Evolutionary conservation across 2,888 invertebrate genomes (phyloP).

Genomic region (Bellardia bayeri): DNA sequence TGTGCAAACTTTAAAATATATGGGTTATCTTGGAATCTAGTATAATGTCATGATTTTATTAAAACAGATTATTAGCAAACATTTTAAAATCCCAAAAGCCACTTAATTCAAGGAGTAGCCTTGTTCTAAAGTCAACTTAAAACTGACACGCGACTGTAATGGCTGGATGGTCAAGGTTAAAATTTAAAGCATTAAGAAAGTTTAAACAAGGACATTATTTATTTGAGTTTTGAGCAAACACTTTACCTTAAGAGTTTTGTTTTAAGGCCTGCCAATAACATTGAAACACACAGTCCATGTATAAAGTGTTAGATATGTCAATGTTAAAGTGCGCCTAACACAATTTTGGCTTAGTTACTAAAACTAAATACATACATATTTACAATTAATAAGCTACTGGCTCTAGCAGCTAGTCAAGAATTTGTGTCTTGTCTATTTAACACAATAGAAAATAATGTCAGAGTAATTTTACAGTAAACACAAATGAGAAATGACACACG

Average conservation of each 20-base stretch:
- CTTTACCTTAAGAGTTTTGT: too few relatives aligned
- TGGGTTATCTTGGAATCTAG: too few relatives aligned
- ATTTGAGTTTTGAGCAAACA: not conserved
- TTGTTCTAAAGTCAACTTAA: not conserved
- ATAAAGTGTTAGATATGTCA: too few relatives aligned
- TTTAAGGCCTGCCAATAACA: too few relatives aligned
- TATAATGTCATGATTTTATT: too few relatives aligned
- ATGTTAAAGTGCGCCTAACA: not conserved
- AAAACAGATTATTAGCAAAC: too few relatives aligned
- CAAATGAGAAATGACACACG: slow-evolving; percentile 34
- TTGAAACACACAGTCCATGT: too few relatives aligned
- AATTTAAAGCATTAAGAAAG: not conserved
- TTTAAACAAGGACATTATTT: not conserved
- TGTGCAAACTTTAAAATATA: too few relatives aligned
- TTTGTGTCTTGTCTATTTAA: not conserved
- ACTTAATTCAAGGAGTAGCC: not conserved
- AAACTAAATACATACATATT: not conserved
- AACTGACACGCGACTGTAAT: slow-evolving; percentile 4
- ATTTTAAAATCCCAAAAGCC: too few relatives aligned
- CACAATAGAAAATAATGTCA: not conserved
- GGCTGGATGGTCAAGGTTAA: not conserved
- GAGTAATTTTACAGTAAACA: not conserved
- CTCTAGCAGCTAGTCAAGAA: not conserved
- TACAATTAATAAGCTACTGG: slow-evolving; percentile 7
- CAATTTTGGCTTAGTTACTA: not conserved